These are phyloP conservation scores for Chaetodon trifasciatus DNA, from an alignment of 2,797 vertebrate genomes.

Conservation along the genomic window DNA sequence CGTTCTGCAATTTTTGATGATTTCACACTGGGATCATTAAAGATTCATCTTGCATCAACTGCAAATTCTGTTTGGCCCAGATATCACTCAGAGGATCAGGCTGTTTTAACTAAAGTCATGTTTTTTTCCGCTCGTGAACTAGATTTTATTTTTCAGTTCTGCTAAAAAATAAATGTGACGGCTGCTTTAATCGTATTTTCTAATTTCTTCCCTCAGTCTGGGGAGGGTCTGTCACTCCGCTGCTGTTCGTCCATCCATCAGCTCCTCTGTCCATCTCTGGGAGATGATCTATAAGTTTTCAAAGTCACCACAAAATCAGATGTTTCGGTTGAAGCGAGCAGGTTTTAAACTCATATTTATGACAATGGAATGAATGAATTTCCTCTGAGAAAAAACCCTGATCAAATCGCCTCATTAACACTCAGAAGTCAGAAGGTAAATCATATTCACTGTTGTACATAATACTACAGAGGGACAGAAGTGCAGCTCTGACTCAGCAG, in stretches of 20 bases:
- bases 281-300: background rate
- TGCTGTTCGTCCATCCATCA: conserved; percentile 19
- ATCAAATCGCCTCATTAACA: background rate
- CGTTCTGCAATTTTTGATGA: conserved; percentile 30
- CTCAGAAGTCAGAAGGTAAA: background rate
- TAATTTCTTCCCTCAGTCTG: conserved; percentile 27
- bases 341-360: no score
- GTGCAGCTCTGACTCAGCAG: background rate
- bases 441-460: background rate
- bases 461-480: background rate
- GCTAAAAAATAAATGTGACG: conserved; percentile 23
- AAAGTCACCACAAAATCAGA: no score
- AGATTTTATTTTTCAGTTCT: conserved; percentile 35
- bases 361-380: no score
- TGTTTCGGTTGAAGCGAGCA: no score
- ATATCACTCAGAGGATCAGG: conserved; percentile 44
- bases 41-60: conserved; percentile 53
- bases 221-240: conserved; percentile 19
- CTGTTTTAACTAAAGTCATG: conserved; percentile 17
- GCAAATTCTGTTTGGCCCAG: conserved; percentile 54
- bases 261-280: background rate
- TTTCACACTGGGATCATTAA: conserved; percentile 58
- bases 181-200: conserved; percentile 17
- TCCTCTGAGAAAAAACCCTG: no score
- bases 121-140: conserved; percentile 23